phyloP scores from a whole-genome alignment of 2,113 vertebrate species.

The Euleptes europaea region DNA sequence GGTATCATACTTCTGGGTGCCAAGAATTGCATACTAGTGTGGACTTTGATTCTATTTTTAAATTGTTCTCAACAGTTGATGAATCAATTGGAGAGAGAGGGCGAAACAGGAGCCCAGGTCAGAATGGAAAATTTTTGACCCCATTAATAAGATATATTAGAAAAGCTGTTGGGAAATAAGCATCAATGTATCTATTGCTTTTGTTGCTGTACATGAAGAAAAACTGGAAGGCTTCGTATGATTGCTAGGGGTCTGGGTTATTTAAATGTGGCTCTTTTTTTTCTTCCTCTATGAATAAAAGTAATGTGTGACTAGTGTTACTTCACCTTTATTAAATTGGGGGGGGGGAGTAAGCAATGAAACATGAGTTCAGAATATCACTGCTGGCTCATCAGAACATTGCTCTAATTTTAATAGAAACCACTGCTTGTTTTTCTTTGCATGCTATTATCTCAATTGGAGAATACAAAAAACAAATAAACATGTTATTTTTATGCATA shows the following conservation, averaged over 20 bases:
- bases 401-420: not conserved
- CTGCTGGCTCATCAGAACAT: constrained; percentile 1
- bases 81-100: not conserved
- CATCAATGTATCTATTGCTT: not conserved
- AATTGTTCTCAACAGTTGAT: constrained; percentile 1
- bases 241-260: constrained; percentile 34
- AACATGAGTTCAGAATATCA: constrained; percentile 12
- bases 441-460: not conserved
- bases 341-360: constrained; percentile 16
- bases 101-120: not conserved
- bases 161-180: constrained; percentile 1
- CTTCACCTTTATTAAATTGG: constrained; percentile 41
- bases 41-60: not conserved
- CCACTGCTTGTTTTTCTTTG: not conserved
- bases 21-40: not conserved
- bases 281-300: constrained; percentile 41
- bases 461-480: not conserved
- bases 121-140: constrained; percentile 1
- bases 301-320: constrained; percentile 39
- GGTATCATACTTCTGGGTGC: not conserved
- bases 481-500: not conserved
- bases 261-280: constrained; percentile 10
- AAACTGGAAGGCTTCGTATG: constrained; percentile 35
- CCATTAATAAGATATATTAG: not conserved
- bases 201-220: constrained; percentile 28